Conservation (phyloP, 2,888 invertebrate species). For the Coenonympha glycerion region DNA sequence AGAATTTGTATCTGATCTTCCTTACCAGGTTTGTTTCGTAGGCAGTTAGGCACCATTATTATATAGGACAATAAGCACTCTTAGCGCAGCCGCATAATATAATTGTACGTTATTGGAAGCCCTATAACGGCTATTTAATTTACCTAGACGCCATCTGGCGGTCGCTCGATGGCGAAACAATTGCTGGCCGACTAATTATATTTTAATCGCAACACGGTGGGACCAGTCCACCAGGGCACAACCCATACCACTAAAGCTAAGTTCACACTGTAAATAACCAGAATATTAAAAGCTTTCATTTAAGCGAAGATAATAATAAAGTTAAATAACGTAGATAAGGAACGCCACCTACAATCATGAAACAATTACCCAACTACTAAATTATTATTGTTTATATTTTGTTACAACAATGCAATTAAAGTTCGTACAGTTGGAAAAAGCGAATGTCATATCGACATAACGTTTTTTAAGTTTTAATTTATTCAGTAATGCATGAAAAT, state of each 20-base stretch:
- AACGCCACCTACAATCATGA: too few relatives aligned
- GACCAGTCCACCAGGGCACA: not conserved
- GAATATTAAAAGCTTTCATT: not conserved
- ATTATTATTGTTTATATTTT: too few relatives aligned
- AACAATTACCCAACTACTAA: too few relatives aligned
- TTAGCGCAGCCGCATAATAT: slow-evolving; percentile 45
- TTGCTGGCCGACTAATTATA: slow-evolving; percentile 73
- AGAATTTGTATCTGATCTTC: too few relatives aligned
- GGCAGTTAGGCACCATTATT: not conserved
- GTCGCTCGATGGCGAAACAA: slow-evolving; percentile 73
- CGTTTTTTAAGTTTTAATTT: too few relatives aligned
- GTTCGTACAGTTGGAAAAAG: too few relatives aligned
- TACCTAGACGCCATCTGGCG: slow-evolving; percentile 70
- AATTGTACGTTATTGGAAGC: slow-evolving; percentile 67
- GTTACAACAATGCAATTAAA: too few relatives aligned
- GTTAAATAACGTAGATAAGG: too few relatives aligned
- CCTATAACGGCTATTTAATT: slow-evolving; percentile 71
- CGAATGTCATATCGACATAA: too few relatives aligned
- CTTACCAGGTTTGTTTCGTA: not conserved
- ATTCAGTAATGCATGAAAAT: too few relatives aligned
- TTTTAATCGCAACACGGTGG: slow-evolving; percentile 65
- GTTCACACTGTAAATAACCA: too few relatives aligned
- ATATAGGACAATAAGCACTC: not conserved
- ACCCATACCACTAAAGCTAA: slow-evolving; percentile 1
- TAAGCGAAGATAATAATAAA: too few relatives aligned